Evolutionary conservation across 2,113 vertebrate genomes (phyloP), one percentile per base, ranked within the genome.

Genomic region (Okapia johnstoni): DNA sequence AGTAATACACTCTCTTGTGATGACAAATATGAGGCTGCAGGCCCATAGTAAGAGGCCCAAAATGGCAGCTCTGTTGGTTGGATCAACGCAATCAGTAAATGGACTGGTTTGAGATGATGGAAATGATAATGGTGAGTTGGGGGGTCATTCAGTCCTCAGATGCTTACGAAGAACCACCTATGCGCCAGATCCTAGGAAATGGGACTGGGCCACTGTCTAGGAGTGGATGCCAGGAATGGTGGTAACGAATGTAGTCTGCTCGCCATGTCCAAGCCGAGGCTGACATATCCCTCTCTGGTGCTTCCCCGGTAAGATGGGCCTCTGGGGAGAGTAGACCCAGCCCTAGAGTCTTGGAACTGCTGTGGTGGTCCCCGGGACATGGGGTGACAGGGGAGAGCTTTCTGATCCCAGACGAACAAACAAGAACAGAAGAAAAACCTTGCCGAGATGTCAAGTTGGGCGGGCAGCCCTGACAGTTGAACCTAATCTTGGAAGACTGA

Each of bases 171-270:
- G 55, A 85, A 17, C 79, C 84, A 33, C 66, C 54, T 61, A 55
- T 30, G 93, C 50, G 43, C 0, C 50, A 48, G 83, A 19, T 93
- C 85, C 92, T 57, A 25, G n/a, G 23, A 1, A 19, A 26, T n/a
- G 48, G 36, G 12, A 52, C 1, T n/a, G 43, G 23, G 33, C 43
- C 55, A 43, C 85, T 13, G 63, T 93, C n/a, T 63, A 12, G n/a
- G 7, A 14, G 17, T n/a, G 40, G 58, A 3, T 26, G 9, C 14
- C 0, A 3, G 12, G 26, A 23, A 17, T 1, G 23, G 8, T 17
- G 7, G 2, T 1, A 5, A 40, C 1, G 0, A 4, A 40, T 2
- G 5, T 8, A 9, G 0, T 33, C 25, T 5, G 77, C n/a, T 6
- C 0, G 36, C n/a, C 66, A 23, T 6, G 17, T 19, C 15, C 30